Evolutionary conservation across 2,113 vertebrate genomes (phyloP).

Genomic region (Phoenicopterus ruber): DNA sequence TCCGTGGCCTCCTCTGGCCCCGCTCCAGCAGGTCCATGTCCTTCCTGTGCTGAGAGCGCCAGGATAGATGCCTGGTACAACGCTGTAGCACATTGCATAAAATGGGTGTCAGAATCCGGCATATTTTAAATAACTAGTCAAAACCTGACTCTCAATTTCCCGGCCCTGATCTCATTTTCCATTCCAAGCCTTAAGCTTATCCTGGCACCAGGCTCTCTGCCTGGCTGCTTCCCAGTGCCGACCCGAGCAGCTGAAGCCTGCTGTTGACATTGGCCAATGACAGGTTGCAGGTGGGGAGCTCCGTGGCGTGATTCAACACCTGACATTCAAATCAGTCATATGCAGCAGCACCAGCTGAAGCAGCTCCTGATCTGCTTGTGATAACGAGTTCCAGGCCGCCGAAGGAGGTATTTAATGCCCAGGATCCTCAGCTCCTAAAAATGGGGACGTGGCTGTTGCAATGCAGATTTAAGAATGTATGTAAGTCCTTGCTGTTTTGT

Average conservation of each 20-base stretch:
- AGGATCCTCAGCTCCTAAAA: not conserved
- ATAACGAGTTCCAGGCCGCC: not conserved
- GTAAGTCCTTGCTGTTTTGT: not conserved
- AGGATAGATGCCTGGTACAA: no score
- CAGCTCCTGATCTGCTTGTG: not conserved
- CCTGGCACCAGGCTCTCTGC: not conserved
- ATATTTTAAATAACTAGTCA: not conserved
- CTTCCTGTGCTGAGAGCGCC: not conserved
- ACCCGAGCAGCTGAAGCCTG: not conserved
- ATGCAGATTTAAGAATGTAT: accelerated
- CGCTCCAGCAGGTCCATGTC: no score
- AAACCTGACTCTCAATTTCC: not conserved
- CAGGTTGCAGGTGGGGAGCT: not conserved
- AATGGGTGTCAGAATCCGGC: not conserved
- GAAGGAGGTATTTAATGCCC: not conserved
- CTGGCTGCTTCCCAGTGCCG: not conserved
- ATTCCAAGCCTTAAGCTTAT: not conserved
- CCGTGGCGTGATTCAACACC: not conserved
- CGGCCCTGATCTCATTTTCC: not conserved
- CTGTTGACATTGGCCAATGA: not conserved
- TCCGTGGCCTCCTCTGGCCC: no score
- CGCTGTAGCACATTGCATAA: no score
- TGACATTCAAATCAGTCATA: not conserved
- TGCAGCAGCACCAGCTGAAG: not conserved
- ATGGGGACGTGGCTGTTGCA: not conserved